These are phyloP conservation scores for Drosophila setosimentum DNA, from an alignment of 2,888 invertebrate genomes.

Conservation along the genomic window DNA sequence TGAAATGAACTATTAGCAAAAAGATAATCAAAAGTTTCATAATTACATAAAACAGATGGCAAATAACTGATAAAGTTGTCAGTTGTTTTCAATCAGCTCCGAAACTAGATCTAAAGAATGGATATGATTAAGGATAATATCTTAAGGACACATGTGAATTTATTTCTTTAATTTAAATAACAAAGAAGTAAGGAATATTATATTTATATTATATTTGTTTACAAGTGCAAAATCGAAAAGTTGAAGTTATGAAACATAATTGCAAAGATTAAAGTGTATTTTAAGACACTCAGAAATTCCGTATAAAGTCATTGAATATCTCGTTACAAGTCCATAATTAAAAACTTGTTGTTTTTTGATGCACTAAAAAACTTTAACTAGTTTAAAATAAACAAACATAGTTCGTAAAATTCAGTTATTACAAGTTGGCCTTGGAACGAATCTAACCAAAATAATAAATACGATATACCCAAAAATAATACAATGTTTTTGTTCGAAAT, in stretches of 20 bases:
- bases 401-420: background rate
- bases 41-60: background rate
- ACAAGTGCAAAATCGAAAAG: background rate
- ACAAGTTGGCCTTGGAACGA: background rate
- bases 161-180: no score
- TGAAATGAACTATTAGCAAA: no score
- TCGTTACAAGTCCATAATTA: no score
- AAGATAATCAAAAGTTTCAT: background rate
- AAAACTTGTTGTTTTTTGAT: no score
- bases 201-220: no score
- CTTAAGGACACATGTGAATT: no score
- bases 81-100: background rate
- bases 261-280: background rate
- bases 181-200: no score
- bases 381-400: background rate
- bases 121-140: background rate
- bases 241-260: background rate
- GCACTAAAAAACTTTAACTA: no score
- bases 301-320: background rate
- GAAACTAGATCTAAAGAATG: background rate
- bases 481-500: background rate
- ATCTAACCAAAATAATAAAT: background rate
- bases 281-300: background rate
- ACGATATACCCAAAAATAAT: background rate
- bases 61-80: background rate